Evolutionary conservation across 1,140 invertebrate genomes (phyloP).

Genomic region (Cylas formicarius): DNA sequence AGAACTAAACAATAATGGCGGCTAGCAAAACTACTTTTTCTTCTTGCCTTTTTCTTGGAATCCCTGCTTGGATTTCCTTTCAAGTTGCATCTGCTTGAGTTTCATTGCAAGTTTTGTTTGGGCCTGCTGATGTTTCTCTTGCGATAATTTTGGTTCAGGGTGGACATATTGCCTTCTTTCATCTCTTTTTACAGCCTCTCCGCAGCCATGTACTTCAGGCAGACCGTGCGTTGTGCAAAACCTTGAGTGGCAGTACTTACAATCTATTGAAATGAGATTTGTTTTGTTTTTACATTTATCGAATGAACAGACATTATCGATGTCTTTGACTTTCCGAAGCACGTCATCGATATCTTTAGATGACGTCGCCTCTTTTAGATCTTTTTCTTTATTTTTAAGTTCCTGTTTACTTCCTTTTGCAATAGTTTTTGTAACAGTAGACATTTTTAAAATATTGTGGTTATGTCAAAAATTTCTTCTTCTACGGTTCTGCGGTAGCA

Average conservation of each 20-base stretch:
- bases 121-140: slow-evolving; percentile 37
- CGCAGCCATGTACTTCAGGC: slow-evolving; percentile 42
- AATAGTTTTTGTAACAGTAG: slow-evolving; percentile 22
- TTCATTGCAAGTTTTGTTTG: slow-evolving; percentile 38
- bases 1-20: too few species aligned
- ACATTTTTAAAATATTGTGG: too few species aligned
- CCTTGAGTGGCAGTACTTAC: slow-evolving; percentile 37
- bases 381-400: slow-evolving; percentile 34
- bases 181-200: slow-evolving; percentile 39
- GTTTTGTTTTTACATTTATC: slow-evolving; percentile 39
- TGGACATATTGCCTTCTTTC: slow-evolving; percentile 38
- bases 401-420: slow-evolving; percentile 22
- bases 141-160: slow-evolving; percentile 31
- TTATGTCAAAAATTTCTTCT: too few species aligned
- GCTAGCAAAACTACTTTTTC: too few species aligned
- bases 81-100: slow-evolving; percentile 39
- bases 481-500: too few species aligned
- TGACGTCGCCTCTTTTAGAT: slow-evolving; percentile 32
- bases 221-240: slow-evolving; percentile 40
- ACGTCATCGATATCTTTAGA: slow-evolving; percentile 34
- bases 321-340: slow-evolving; percentile 35
- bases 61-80: slow-evolving; percentile 38
- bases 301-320: slow-evolving; percentile 38
- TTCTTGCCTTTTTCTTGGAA: slow-evolving; percentile 33
- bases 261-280: slow-evolving; percentile 37